Evolutionary conservation across 2,113 vertebrate species (phyloP).

Genomic region (Osmerus mordax): DNA sequence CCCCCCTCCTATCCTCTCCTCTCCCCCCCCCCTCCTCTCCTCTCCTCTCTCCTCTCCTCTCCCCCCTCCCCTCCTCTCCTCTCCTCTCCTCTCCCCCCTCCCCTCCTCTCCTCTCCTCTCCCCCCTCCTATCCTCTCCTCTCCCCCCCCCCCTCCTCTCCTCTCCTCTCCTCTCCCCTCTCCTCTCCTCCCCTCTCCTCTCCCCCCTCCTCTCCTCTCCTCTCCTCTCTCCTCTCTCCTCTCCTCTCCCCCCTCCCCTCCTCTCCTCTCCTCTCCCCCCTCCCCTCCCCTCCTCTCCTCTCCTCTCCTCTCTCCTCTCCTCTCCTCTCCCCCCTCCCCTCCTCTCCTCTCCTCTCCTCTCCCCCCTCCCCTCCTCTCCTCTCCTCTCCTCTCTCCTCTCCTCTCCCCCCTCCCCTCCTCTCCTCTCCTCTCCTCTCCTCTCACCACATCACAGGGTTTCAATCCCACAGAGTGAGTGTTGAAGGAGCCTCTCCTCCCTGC

Average conservation of each 20-base stretch:
- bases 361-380: too few relatives aligned
- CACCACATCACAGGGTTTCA: background rate
- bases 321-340: background rate
- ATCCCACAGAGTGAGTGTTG: background rate
- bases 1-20: background rate
- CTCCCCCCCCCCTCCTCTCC: too few relatives aligned
- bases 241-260: background rate
- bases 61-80: too few relatives aligned
- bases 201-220: background rate
- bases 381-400: too few relatives aligned
- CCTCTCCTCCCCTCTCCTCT: background rate
- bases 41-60: too few relatives aligned
- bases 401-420: background rate
- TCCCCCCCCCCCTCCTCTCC: background rate
- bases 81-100: background rate
- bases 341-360: too few relatives aligned
- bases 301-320: background rate
- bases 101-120: background rate
- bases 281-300: accelerated
- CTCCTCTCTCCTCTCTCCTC: background rate
- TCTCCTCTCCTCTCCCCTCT: background rate
- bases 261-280: too few relatives aligned
- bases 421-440: background rate
- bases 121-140: slow-evolving; percentile 14
- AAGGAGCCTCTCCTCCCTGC: background rate